These are phyloP conservation scores for Arothron firmamentum DNA, from an alignment of 2,113 vertebrate species.

Conservation along the genomic window DNA sequence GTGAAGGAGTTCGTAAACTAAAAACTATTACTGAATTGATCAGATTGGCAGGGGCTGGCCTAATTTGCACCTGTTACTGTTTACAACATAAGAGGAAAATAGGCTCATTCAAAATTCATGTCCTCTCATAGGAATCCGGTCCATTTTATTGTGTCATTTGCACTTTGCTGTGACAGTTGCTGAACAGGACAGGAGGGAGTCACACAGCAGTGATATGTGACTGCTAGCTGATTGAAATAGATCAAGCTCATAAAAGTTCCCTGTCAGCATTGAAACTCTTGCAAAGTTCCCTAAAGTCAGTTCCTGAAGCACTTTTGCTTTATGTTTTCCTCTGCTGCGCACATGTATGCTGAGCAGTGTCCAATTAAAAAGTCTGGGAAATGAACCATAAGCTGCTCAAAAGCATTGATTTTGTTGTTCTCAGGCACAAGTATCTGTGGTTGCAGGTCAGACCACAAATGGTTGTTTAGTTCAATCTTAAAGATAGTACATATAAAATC, in stretches of 20 bases:
- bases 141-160: slow-evolving; percentile 46
- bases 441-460: too few species aligned
- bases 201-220: background rate
- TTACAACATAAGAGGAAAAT: slow-evolving; percentile 57
- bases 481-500: too few species aligned
- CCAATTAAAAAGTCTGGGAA: too few species aligned
- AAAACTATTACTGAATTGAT: slow-evolving; percentile 69
- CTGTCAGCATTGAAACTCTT: slow-evolving; percentile 8
- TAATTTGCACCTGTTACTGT: slow-evolving; percentile 57
- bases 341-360: background rate
- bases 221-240: slow-evolving; percentile 26
- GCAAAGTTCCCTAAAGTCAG: background rate
- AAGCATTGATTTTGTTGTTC: too few species aligned
- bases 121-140: slow-evolving; percentile 51
- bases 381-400: too few species aligned
- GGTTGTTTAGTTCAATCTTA: too few species aligned
- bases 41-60: slow-evolving; percentile 54
- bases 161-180: slow-evolving; percentile 26
- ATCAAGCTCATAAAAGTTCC: slow-evolving; percentile 2
- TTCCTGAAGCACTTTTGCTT: too few species aligned
- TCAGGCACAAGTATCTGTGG: too few species aligned
- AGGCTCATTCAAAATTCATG: slow-evolving; percentile 50
- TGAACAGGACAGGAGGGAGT: slow-evolving; percentile 3
- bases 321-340: background rate
- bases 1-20: slow-evolving; percentile 52